Base-by-base conservation (phyloP, 23 tunicate species). In the Phallusia fumigata region DNA sequence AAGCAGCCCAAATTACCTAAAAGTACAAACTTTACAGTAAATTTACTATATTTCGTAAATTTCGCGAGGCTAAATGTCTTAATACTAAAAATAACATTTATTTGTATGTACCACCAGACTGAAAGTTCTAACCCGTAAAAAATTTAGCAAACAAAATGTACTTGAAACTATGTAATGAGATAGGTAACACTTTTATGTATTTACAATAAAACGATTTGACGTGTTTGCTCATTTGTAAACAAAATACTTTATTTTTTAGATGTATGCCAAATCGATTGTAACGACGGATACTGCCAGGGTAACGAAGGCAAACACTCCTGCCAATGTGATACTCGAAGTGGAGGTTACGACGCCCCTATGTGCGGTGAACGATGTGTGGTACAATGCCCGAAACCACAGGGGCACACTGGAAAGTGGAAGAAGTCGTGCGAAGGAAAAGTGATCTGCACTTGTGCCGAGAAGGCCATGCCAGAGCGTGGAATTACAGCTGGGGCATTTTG, bases 291-390 rank as follows among this genome's bases (percentile, higher is more conserved):
- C 22, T 74, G 77, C 35, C 77, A 74, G 22, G 77, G 77, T 3
- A 24, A 74, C 13, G 77, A 74, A 19, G 77, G 77, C 31, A 19
- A 19, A 33, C 40, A 74, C 6, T 30, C 77, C 22, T 74, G 77
- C 45, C 22, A 18, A 31, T 74, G 77, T 16, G 77, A 35, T 33
- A 5, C 45, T 3, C 45, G 45, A 19, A 33, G 13, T 3, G 35
- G n/a, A 30, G 45, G 45, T 21, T 33, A 74, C 77, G 31, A 35
- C 35, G 45, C 45, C 31, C 77, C 77, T 33, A 30, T 33, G n/a
- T 74, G 77, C 35, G 45, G 15, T 30, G 77, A 35, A 33, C 34
- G 45, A 19, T 74, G 77, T 19, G 77, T 74, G n/a, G 77, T 74
- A 19, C 40, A 33, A 18, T 74, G 77, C 34, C 34, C 34, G 16